Percentiles rank a stretch among this genome's conserved stretches.
Conservation (phyloP, 2,888 invertebrate genomes). For the Colostygia pectinataria region DNA sequence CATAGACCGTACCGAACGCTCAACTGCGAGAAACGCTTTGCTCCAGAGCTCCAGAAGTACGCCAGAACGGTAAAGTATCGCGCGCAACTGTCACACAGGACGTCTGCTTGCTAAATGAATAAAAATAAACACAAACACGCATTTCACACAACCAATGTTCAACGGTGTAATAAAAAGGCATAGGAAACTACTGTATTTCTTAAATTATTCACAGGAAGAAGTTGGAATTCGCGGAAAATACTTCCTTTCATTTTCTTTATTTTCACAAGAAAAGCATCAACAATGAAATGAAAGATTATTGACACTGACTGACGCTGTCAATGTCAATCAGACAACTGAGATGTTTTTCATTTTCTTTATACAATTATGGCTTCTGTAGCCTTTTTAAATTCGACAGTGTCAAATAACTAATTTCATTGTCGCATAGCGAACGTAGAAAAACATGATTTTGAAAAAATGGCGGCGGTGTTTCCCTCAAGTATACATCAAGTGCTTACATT, state of each 20-base stretch:
- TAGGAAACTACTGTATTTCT: neutral
- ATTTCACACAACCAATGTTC: constrained; percentile 2
- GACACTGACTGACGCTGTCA: neutral
- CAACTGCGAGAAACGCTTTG: constrained; percentile 37
- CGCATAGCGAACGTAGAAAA: too few relatives aligned
- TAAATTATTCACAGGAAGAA: neutral
- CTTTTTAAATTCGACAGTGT: too few relatives aligned
- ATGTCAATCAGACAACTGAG: neutral
- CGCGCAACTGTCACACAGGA: constrained; percentile 39
- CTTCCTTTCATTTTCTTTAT: constrained; percentile 16
- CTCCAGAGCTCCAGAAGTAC: constrained; percentile 24
- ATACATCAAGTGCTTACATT: too few relatives aligned
- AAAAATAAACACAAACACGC: constrained; percentile 26
- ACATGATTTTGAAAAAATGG: too few relatives aligned
- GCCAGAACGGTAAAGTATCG: constrained; percentile 35
- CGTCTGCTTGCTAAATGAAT: constrained; percentile 26
- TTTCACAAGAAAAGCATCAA: neutral
- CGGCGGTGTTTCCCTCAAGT: too few relatives aligned
- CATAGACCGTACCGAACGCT: constrained; percentile 38
- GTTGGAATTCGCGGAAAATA: neutral
- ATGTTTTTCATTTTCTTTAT: too few relatives aligned
- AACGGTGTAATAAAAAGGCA: neutral
- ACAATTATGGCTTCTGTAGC: too few relatives aligned
- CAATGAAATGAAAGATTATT: neutral
- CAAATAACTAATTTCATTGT: too few relatives aligned